Evolutionary conservation across 1,140 invertebrate genomes (phyloP), one percentile per base, ranked within the genome.

Genomic region (Sycophila sp.): DNA sequence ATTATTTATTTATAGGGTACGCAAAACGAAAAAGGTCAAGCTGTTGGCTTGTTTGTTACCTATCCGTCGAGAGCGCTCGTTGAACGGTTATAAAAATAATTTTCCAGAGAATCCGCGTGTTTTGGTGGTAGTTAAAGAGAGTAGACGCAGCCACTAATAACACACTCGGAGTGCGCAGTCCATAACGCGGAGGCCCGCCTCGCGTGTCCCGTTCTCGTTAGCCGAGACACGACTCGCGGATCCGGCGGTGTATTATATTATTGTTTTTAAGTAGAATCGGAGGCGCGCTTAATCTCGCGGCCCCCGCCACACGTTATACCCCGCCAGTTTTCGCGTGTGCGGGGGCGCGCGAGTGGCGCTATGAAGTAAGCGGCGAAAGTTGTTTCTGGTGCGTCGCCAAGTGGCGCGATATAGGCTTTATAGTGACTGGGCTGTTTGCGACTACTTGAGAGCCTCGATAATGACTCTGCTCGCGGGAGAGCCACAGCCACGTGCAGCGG

Each of bases 321-420:
- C 19, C 47, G 62, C 17, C 19, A 6, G 28, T 2, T 65, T n/a
- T 56, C 38, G 64, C 34, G 26, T n/a, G 10, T 45, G 15, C 10
- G n/a, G n/a, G n/a, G n/a, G 42, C 51, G 26, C 30, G 30, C 15
- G 47, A 53, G 24, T 45, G 17, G 5, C 34, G 19, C 11, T n/a
- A 32, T 47, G 6, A 58, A 47, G 28, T 66, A 59, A 30, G 28
- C 40, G 34, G 53, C 30, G 51, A 58, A 62, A 63, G 58, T 69
- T 63, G 67, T 53, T 69, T 63, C 67, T 69, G 67, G 67, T 60
- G 67, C 56, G 67, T 62, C 56, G 67, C 67, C 67, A 69, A 69
- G 17, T 62, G 34, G 19, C 24, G n/a, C 38, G 24, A 67, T 65
- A 26, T 45, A 47, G 60, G 28, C n/a, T 42, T 49, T 47, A 7